These are phyloP conservation scores for Callosobruchus maculatus DNA, from an alignment of 2,888 invertebrate species.

Conservation along the genomic window DNA sequence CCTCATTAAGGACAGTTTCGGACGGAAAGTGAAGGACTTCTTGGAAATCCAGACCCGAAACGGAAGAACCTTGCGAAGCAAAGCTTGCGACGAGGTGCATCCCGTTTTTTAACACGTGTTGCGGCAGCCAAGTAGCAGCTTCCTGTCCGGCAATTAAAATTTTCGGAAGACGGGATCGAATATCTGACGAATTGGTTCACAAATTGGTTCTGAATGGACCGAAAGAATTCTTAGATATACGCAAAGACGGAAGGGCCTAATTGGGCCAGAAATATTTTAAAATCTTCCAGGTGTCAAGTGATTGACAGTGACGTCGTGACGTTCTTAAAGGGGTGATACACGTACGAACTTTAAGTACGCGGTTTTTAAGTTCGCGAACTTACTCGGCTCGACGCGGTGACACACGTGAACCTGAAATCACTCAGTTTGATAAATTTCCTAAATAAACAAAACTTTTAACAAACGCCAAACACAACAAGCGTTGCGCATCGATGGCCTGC, in stretches of 20 bases:
- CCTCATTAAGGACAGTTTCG: neutral
- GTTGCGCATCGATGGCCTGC: too few species aligned
- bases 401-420: too few species aligned
- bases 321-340: too few species aligned
- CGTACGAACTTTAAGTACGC: too few species aligned
- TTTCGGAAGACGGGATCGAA: constrained; percentile 11
- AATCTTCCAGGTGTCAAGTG: constrained; percentile 3
- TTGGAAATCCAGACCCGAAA: neutral
- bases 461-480: too few species aligned
- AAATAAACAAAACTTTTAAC: too few species aligned
- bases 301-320: neutral
- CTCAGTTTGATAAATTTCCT: too few species aligned
- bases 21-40: neutral
- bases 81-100: neutral
- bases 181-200: constrained; percentile 19
- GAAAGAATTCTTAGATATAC: constrained; percentile 4
- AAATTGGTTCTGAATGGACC: constrained; percentile 16
- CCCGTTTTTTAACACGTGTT: neutral
- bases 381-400: too few species aligned
- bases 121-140: constrained; percentile 7
- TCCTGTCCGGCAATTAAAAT: constrained; percentile 13
- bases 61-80: neutral
- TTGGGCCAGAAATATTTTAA: constrained; percentile 7
- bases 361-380: too few species aligned
- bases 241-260: constrained; percentile 13